These are phyloP conservation scores for Pemphredon lugubris DNA, from an alignment of 2,888 invertebrate species.

Conservation along the genomic window DNA sequence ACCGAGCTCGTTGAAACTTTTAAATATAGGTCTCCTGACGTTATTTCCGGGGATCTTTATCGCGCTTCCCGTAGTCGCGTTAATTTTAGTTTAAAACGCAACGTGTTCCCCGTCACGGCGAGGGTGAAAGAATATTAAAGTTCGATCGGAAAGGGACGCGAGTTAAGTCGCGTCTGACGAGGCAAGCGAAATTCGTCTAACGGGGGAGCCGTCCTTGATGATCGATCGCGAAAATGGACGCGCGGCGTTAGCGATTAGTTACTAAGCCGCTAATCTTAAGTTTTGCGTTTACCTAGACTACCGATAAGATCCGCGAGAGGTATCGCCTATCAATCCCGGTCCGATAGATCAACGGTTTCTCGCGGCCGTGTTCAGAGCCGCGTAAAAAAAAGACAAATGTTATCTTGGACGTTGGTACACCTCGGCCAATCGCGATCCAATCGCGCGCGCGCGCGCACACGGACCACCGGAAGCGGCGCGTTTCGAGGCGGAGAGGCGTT, in stretches of 20 bases:
- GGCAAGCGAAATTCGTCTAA: background rate
- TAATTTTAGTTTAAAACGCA: too few relatives aligned
- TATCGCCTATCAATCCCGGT: conserved; percentile 15
- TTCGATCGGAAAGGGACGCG: background rate
- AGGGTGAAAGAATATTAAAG: too few relatives aligned
- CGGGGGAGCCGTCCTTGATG: background rate
- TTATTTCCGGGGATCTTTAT: too few relatives aligned
- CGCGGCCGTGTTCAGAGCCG: background rate
- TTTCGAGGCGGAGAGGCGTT: too few relatives aligned
- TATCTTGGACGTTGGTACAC: too few relatives aligned
- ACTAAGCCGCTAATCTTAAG: conserved; percentile 17
- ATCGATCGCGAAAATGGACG: background rate
- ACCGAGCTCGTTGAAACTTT: too few relatives aligned
- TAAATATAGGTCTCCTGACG: too few relatives aligned
- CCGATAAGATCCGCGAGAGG: conserved; percentile 15
- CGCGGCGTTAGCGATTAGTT: background rate
- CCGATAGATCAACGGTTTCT: conserved; percentile 25
- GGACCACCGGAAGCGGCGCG: background rate
- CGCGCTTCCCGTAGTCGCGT: too few relatives aligned
- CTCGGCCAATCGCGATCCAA: too few relatives aligned
- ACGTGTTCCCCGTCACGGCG: too few relatives aligned
- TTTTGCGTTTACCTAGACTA: conserved; percentile 1
- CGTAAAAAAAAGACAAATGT: too few relatives aligned
- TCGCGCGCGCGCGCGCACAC: background rate
- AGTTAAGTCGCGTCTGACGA: background rate